phyloP scores from a whole-genome alignment of 2,888 invertebrate genomes.

The Hyles lineata region DNA sequence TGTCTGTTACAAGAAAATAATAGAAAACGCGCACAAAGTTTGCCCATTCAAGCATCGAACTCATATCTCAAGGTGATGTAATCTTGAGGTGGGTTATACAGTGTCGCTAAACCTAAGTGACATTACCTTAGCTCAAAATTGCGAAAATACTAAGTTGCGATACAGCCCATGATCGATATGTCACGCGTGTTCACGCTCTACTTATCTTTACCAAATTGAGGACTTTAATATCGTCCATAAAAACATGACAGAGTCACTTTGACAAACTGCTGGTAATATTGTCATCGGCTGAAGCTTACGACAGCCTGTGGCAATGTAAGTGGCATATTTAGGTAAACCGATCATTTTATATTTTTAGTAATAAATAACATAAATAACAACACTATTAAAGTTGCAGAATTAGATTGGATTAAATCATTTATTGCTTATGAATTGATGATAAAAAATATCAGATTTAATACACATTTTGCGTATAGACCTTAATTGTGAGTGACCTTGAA shows the following conservation, averaged over 20 bases:
- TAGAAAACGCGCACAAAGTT: no score
- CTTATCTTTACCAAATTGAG: conserved; percentile 2
- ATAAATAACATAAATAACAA: conserved; percentile 53
- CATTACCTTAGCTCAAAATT: not conserved
- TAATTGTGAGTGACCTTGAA: no score
- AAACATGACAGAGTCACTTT: conserved; percentile 17
- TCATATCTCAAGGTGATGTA: no score
- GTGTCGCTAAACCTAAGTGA: not conserved
- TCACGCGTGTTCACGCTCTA: not conserved
- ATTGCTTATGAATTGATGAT: conserved; percentile 46
- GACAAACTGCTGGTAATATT: conserved; percentile 17
- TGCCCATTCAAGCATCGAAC: no score
- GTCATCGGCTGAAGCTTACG: conserved; percentile 11
- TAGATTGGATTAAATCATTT: conserved; percentile 41
- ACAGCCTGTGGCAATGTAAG: conserved; percentile 30
- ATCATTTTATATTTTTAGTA: conserved; percentile 43
- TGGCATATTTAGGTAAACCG: conserved; percentile 32
- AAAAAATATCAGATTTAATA: not conserved
- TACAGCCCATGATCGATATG: not conserved
- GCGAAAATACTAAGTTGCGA: not conserved
- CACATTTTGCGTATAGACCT: no score
- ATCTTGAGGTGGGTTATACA: no score
- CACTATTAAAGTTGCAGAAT: conserved; percentile 45
- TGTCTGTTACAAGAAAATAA: no score
- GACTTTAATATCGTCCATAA: conserved; percentile 21